Conservation (phyloP, 2,113 vertebrate genomes). For the Cranoglanis bouderius region DNA sequence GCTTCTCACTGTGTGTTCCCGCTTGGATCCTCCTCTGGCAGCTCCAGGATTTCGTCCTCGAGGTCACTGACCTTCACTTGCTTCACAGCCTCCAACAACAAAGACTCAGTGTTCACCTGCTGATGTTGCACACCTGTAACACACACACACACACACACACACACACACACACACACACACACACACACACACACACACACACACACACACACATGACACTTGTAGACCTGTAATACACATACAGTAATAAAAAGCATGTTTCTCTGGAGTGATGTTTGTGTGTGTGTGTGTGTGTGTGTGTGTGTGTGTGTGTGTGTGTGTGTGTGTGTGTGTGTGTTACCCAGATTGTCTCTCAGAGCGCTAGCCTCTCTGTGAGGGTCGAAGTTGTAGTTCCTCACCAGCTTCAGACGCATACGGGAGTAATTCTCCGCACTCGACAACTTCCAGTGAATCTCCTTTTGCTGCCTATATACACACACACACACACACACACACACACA, state of each 20-base stretch:
- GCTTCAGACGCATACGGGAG: conserved; percentile 93
- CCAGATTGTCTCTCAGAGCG: conserved; percentile 92
- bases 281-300: neutral
- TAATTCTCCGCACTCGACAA: conserved; percentile 94
- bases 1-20: conserved; percentile 69
- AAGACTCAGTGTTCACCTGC: conserved; percentile 81
- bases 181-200: conserved; percentile 25
- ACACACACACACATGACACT: neutral
- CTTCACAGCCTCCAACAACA: conserved; percentile 92
- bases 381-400: conserved; percentile 89
- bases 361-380: conserved; percentile 88
- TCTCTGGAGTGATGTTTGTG: neutral
- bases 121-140: conserved; percentile 81
- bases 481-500: conserved; percentile 35
- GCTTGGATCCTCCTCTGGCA: conserved; percentile 86
- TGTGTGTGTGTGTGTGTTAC: conserved; percentile 67
- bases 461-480: conserved; percentile 72
- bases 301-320: conserved; percentile 26
- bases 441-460: conserved; percentile 82
- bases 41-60: conserved; percentile 91
- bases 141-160: conserved; percentile 22
- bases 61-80: conserved; percentile 94
- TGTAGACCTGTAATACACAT: neutral
- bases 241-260: neutral
- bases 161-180: neutral